Evolutionary conservation across 2,113 vertebrate genomes (phyloP).

Genomic region (Antennarius striatus): DNA sequence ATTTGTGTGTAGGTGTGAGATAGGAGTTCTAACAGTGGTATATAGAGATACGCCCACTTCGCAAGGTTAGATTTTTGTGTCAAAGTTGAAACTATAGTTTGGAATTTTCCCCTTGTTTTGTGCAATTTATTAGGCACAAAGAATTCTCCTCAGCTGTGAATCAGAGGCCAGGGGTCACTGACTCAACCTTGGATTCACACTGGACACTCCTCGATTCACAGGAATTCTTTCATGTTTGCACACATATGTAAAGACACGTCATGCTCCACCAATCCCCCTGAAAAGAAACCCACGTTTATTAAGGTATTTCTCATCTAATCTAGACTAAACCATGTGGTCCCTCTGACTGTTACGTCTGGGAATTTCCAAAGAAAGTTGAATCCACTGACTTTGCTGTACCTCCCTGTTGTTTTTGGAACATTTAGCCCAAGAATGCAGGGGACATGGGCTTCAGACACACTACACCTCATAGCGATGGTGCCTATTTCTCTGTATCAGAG

Average conservation of each 20-base stretch:
- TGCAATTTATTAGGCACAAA: slow-evolving; percentile 63
- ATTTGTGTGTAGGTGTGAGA: slow-evolving; percentile 16
- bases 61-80: slow-evolving; percentile 18
- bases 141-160: slow-evolving; percentile 76
- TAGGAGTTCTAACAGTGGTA: not conserved
- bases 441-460: slow-evolving; percentile 42
- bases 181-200: slow-evolving; percentile 64
- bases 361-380: slow-evolving; percentile 58
- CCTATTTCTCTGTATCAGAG: slow-evolving; percentile 21
- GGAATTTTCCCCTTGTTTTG: slow-evolving; percentile 14
- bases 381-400: slow-evolving; percentile 33
- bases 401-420: slow-evolving; percentile 61
- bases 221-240: slow-evolving; percentile 57
- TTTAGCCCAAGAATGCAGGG: slow-evolving; percentile 50
- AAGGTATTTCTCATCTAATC: slow-evolving; percentile 47
- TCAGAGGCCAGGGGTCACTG: slow-evolving; percentile 72
- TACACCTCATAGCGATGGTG: slow-evolving; percentile 51
- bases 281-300: slow-evolving; percentile 52
- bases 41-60: slow-evolving; percentile 17
- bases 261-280: slow-evolving; percentile 17
- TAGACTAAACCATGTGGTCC: slow-evolving; percentile 27
- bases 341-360: slow-evolving; percentile 58
- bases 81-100: slow-evolving; percentile 32
- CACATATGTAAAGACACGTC: slow-evolving; percentile 41
- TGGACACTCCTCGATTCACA: slow-evolving; percentile 65